Conservation (phyloP, 2,888 invertebrate genomes). For the Syrista parreyssii region DNA sequence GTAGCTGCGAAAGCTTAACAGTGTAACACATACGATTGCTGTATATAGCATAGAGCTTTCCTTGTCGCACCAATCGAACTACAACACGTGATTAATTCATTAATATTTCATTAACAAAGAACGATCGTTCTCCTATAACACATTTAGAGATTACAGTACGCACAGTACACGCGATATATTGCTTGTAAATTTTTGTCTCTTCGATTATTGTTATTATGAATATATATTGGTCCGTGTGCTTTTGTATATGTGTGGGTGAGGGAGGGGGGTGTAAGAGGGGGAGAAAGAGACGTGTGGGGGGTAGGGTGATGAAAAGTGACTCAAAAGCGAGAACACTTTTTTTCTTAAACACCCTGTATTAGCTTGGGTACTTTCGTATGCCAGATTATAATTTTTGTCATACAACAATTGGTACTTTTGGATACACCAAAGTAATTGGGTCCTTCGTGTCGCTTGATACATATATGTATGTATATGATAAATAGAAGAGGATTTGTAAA, state of each 20-base stretch:
- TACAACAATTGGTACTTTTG: not conserved
- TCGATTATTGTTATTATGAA: not conserved
- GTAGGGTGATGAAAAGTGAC: too few species aligned
- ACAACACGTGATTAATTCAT: not conserved
- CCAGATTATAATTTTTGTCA: not conserved
- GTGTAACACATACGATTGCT: not conserved
- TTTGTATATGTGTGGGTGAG: not conserved
- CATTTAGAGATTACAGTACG: not conserved
- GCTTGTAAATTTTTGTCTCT: not conserved
- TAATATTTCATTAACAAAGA: not conserved
- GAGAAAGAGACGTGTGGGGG: too few species aligned
- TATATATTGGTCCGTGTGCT: constrained; percentile 2
- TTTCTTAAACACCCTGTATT: not conserved
- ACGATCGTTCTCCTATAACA: not conserved
- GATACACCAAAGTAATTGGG: not conserved
- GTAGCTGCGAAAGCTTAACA: not conserved
- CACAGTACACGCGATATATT: not conserved
- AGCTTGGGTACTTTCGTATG: not conserved
- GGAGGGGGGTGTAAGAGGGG: too few species aligned
- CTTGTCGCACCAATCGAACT: not conserved
- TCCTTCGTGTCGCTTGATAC: not conserved
- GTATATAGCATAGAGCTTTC: not conserved
- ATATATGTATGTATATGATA: too few species aligned
- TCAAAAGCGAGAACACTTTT: too few species aligned
- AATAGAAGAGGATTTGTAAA: too few species aligned